Base-by-base conservation (phyloP, 2,113 vertebrate species). In the Mus pahari region DNA sequence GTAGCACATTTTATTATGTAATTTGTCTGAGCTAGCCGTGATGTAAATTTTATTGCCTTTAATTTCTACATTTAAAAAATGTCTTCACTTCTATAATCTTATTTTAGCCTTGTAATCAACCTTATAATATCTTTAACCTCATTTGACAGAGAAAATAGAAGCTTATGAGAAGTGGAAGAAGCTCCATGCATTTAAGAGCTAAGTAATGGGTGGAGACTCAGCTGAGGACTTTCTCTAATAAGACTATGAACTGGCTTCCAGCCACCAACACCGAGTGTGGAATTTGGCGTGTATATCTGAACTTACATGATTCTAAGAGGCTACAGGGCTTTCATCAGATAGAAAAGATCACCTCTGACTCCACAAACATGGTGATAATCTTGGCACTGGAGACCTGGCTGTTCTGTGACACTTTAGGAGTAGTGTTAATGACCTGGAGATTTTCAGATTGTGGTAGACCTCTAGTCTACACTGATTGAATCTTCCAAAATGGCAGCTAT, bases 21-120 rank as follows among this genome's bases (percentile, higher is more conserved):
- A 90, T 96, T 83, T 91, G 53, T 91, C 73, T 93, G 60, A 92
- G 24, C 24, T 42, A 74, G 60, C 42, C 68, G 55, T 28, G 28
- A 19, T 89, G n/a, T 95, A 95, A 93, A 14, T 81, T 73, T 89
- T 71, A 90, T 84, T 88, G 42, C 45, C 58, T 93, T 94, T 97
- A 39, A 91, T 95, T 89, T 92, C 48, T 60, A 62, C 24, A 60
- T 83, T 94, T 68, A 68, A 96, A 95, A 94, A 90, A 82, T 92
- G 36, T 42, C 91, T 89, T 92, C 58, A 58, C 71, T 20, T 92
- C 50, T 77, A 5, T 19, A n/a, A 42, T 89, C n/a, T 92, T 55
- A 45, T 91, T 82, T 95, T 86, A 82, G 68, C 39, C 36, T 90
- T 93, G 33, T 70, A 89, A 82, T 78, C 42, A 96, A 42, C 16